Conservation (phyloP, 2,888 invertebrate species). For the Eledona agricola region DNA sequence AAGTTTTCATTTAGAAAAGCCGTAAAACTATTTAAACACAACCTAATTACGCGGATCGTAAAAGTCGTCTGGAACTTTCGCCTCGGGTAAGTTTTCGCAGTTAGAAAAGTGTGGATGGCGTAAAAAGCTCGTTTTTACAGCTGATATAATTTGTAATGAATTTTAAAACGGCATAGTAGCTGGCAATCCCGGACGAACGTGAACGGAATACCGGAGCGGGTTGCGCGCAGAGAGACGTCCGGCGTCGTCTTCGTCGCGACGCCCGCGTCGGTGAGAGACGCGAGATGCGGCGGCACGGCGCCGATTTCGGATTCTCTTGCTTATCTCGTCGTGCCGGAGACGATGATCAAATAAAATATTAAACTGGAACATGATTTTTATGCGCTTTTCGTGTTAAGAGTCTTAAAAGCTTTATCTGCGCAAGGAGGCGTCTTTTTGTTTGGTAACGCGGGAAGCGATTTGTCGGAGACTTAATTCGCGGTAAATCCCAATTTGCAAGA, state of each 20-base stretch:
- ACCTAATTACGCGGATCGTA: conserved; percentile 35
- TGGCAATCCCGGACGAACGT: conserved; percentile 61
- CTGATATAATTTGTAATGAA: conserved; percentile 63
- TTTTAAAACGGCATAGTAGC: conserved; percentile 61
- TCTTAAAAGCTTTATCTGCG: conserved; percentile 57
- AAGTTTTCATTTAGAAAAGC: conserved; percentile 27
- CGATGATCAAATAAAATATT: conserved; percentile 63
- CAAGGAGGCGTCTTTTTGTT: conserved; percentile 47
- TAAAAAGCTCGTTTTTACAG: conserved; percentile 60
- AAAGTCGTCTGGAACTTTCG: conserved; percentile 33
- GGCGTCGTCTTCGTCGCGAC: conserved; percentile 6
- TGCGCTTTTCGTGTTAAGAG: conserved; percentile 60
- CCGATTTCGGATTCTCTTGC: conserved; percentile 54
- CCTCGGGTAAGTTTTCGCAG: conserved; percentile 21
- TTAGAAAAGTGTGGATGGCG: conserved; percentile 36
- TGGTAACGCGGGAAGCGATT: conserved; percentile 43
- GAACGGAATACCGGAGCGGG: conserved; percentile 56
- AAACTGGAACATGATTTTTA: conserved; percentile 62
- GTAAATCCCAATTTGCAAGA: too few species aligned
- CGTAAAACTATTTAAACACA: conserved; percentile 38
- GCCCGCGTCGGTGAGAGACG: conserved; percentile 5
- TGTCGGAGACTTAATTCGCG: conserved; percentile 40
- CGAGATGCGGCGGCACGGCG: conserved; percentile 28
- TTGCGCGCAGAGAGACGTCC: conserved; percentile 35
- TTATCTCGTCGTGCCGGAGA: conserved; percentile 57